These are phyloP conservation scores for Pantala flavescens DNA, from an alignment of 1,140 invertebrate genomes.

Conservation along the genomic window DNA sequence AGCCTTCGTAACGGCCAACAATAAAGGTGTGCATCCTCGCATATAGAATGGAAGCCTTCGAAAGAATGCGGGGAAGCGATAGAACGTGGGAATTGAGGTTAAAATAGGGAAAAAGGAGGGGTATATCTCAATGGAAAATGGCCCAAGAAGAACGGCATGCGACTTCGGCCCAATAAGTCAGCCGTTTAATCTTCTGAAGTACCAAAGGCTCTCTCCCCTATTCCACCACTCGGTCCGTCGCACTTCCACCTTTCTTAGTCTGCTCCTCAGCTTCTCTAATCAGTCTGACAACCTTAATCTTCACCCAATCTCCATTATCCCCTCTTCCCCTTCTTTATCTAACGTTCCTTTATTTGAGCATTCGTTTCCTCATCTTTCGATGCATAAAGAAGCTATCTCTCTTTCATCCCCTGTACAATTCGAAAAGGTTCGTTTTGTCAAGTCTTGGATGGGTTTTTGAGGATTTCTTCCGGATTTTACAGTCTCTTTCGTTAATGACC, in stretches of 20 bases:
- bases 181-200: neutral
- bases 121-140: neutral
- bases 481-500: too few species aligned
- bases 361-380: neutral
- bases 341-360: neutral
- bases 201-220: neutral
- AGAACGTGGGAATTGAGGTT: neutral
- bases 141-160: neutral
- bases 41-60: neutral
- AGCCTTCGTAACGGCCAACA: too few species aligned
- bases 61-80: neutral
- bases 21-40: too few species aligned
- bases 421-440: too few species aligned
- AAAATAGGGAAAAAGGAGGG: neutral
- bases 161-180: neutral
- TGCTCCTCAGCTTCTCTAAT: neutral
- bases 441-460: too few species aligned
- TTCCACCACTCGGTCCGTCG: neutral
- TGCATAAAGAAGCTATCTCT: neutral
- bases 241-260: neutral
- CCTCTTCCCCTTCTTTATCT: neutral
- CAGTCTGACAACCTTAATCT: constrained; percentile 1
- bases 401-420: neutral
- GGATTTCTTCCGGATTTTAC: too few species aligned
- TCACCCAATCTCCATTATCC: constrained; percentile 4